Evolutionary conservation across 2,113 vertebrate species (phyloP).

Genomic region (Campylomormyrus tamandua): DNA sequence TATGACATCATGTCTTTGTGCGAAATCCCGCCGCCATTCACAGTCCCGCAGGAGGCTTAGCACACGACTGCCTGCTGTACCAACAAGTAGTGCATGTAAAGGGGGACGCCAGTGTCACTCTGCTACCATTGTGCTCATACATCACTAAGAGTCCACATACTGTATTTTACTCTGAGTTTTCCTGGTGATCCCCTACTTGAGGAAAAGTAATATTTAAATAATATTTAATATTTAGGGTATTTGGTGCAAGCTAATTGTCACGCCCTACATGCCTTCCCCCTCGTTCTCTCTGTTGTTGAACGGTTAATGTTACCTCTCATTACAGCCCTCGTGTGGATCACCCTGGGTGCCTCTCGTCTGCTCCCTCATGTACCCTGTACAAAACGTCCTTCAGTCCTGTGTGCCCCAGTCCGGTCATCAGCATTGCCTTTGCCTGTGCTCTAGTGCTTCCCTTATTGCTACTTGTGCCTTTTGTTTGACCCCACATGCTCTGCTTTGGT

Average conservation of each 20-base stretch:
- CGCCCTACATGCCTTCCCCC: too few relatives aligned
- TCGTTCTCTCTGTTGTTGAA: too few relatives aligned
- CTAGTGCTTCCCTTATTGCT: too few relatives aligned
- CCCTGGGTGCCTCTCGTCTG: too few relatives aligned
- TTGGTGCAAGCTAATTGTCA: background rate
- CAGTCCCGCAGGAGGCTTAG: constrained; percentile 43
- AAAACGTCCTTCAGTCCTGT: too few relatives aligned
- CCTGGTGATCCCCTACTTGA: background rate
- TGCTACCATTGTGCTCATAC: background rate
- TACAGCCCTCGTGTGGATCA: too few relatives aligned
- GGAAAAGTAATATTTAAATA: background rate
- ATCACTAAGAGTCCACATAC: background rate
- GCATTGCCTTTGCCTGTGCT: too few relatives aligned
- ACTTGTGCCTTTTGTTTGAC: too few relatives aligned
- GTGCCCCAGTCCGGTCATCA: too few relatives aligned
- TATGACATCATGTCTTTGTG: constrained; percentile 71
- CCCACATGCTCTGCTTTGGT: too few relatives aligned
- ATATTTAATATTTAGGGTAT: background rate
- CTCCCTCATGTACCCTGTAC: too few relatives aligned
- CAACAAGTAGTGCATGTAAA: constrained; percentile 35
- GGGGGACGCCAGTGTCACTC: background rate
- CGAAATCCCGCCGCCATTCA: constrained; percentile 67
- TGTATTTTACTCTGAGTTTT: background rate
- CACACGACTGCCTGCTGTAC: constrained; percentile 27
- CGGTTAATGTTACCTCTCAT: too few relatives aligned